A percentile compares a stretch with the other conserved stretches of the same genome.
phyloP scores from a whole-genome alignment of 64 coral and sea anemone genomes.

The Montipora efflorescens region DNA sequence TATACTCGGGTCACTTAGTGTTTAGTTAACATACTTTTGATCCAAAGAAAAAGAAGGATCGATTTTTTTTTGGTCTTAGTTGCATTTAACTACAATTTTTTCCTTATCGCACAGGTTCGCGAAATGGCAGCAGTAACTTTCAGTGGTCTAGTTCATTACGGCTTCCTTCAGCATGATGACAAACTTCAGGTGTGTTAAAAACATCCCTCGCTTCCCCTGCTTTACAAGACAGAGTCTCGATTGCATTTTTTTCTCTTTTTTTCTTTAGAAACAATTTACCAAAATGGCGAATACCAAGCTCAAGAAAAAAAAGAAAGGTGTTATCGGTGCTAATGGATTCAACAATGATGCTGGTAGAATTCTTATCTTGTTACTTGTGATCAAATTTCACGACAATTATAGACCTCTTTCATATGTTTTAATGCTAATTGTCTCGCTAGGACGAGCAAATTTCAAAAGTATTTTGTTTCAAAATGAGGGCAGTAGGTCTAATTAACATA shows the following conservation, averaged over 20 bases:
- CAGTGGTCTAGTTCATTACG: constrained; percentile 94
- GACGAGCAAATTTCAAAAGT: no score
- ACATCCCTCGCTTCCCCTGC: no score
- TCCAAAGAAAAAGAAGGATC: no score
- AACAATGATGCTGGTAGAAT: constrained; percentile 68
- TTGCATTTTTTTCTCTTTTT: not conserved
- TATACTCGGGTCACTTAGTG: no score
- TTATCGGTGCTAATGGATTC: constrained; percentile 6
- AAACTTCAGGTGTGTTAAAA: constrained; percentile 70
- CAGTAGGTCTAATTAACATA: no score
- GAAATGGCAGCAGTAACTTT: constrained; percentile 88
- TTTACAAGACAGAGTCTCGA: not conserved
- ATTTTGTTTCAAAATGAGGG: no score
- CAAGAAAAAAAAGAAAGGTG: constrained; percentile 79
- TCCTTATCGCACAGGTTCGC: constrained; percentile 73
- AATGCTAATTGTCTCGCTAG: no score
- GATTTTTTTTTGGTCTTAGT: no score
- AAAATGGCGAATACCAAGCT: constrained; percentile 84
- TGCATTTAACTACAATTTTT: not conserved
- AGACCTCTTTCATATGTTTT: no score
- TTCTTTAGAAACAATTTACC: constrained; percentile 79
- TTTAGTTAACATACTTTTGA: no score
- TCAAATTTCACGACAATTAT: not conserved
- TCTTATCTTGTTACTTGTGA: not conserved
- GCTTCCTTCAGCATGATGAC: constrained; percentile 85